Conservation (phyloP, 1,140 invertebrate genomes). For the Dolichoris vasculosae region DNA sequence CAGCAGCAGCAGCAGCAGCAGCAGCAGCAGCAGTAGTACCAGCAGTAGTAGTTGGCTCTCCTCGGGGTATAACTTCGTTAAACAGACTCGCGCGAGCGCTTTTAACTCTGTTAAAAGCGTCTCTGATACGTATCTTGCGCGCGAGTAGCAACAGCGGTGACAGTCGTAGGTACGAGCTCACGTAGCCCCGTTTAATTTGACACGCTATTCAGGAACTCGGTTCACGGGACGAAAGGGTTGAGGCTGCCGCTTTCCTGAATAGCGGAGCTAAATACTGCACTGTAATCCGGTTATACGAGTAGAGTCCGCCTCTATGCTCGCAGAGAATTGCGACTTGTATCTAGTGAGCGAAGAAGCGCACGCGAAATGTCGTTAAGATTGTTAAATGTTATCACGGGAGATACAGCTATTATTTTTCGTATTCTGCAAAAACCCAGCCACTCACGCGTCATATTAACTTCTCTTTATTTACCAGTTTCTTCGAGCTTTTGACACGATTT, state of each 20-base stretch:
- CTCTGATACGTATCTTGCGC: not conserved
- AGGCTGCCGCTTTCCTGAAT: constrained; percentile 65
- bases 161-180: not conserved
- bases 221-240: constrained; percentile 68
- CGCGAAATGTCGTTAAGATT: constrained; percentile 45
- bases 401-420: not conserved
- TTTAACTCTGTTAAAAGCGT: constrained; percentile 40
- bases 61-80: constrained; percentile 8
- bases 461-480: not conserved
- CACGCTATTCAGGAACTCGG: constrained; percentile 26
- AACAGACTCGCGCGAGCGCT: not conserved
- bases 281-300: constrained; percentile 65
- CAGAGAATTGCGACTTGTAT: not conserved
- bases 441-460: not conserved
- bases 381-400: constrained; percentile 25
- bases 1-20: too few relatives aligned
- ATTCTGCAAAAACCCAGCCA: not conserved
- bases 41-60: not conserved
- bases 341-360: not conserved
- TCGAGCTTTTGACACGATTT: not conserved
- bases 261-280: constrained; percentile 70
- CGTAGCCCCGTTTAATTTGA: constrained; percentile 34
- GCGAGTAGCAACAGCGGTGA: not conserved
- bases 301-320: not conserved
- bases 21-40: too few relatives aligned